Evolutionary conservation across 2,113 vertebrate genomes (phyloP).

Genomic region (Picathartes gymnocephalus): DNA sequence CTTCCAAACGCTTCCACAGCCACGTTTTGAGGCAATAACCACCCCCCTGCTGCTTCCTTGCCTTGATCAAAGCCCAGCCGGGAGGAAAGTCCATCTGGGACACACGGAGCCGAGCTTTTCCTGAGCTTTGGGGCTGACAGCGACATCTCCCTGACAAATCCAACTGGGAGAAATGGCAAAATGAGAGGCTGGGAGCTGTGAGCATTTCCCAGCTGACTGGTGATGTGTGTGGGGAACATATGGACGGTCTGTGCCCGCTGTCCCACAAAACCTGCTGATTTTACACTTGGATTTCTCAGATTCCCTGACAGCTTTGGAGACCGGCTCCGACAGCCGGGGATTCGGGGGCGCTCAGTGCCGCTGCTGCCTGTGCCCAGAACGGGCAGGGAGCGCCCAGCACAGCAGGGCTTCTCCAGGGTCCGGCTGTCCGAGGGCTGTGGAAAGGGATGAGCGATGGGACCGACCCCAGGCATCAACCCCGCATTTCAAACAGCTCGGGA

Average conservation of each 20-base stretch:
- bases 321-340: background rate
- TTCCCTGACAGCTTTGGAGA: slow-evolving; percentile 55
- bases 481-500: background rate
- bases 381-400: background rate
- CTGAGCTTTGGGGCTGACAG: slow-evolving; percentile 49
- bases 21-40: background rate
- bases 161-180: slow-evolving; percentile 23
- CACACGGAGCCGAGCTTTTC: background rate
- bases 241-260: slow-evolving; percentile 56
- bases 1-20: background rate
- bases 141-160: slow-evolving; percentile 58
- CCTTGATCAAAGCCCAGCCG: slow-evolving; percentile 51
- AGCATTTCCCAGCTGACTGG: slow-evolving; percentile 55
- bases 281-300: slow-evolving; percentile 51
- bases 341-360: background rate
- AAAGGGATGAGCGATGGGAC: accelerated
- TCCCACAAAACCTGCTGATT: slow-evolving; percentile 58
- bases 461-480: background rate
- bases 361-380: background rate
- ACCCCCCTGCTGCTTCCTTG: background rate
- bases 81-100: slow-evolving; percentile 65
- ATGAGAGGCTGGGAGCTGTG: slow-evolving; percentile 38
- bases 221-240: slow-evolving; percentile 63
- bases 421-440: background rate
- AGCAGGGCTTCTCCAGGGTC: background rate